These are phyloP conservation scores for Brachypalpus laphriformis DNA, from an alignment of 2,888 invertebrate species.

Conservation along the genomic window DNA sequence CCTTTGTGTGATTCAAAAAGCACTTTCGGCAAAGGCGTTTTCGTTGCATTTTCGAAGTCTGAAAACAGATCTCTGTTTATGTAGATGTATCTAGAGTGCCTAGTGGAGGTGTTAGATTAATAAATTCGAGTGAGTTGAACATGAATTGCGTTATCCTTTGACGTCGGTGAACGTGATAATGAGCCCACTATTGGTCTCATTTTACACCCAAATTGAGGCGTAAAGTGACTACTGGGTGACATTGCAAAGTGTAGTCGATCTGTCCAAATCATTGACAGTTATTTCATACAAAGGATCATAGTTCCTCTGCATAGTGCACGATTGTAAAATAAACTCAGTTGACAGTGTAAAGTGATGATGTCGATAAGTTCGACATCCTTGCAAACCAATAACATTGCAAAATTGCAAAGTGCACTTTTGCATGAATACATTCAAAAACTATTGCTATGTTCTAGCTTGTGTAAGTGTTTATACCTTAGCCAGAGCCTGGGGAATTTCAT, in stretches of 20 bases:
- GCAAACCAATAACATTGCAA: slow-evolving; percentile 25
- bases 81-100: not conserved
- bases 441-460: slow-evolving; percentile 76
- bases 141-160: not conserved
- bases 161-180: not conserved
- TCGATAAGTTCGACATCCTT: slow-evolving; percentile 33
- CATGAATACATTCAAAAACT: slow-evolving; percentile 2
- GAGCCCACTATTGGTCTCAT: not conserved
- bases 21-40: too few species aligned
- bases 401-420: slow-evolving; percentile 67
- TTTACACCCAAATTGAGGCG: slow-evolving; percentile 1
- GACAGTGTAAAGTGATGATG: slow-evolving; percentile 29
- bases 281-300: not conserved
- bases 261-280: too few species aligned
- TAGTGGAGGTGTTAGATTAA: too few species aligned
- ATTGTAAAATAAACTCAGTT: slow-evolving; percentile 8
- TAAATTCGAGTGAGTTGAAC: not conserved
- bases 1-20: too few species aligned
- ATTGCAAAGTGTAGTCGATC: slow-evolving; percentile 21
- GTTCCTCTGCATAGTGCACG: not conserved
- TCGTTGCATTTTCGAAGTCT: too few species aligned
- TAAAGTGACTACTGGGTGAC: slow-evolving; percentile 4
- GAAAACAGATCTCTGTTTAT: too few species aligned
- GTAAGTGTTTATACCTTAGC: slow-evolving; percentile 62
- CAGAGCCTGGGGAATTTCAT: slow-evolving; percentile 14